Evolutionary conservation across 1,140 invertebrate species (phyloP), one percentile per base, ranked within the genome.

Genomic region (Drosophila prosaltans): DNA sequence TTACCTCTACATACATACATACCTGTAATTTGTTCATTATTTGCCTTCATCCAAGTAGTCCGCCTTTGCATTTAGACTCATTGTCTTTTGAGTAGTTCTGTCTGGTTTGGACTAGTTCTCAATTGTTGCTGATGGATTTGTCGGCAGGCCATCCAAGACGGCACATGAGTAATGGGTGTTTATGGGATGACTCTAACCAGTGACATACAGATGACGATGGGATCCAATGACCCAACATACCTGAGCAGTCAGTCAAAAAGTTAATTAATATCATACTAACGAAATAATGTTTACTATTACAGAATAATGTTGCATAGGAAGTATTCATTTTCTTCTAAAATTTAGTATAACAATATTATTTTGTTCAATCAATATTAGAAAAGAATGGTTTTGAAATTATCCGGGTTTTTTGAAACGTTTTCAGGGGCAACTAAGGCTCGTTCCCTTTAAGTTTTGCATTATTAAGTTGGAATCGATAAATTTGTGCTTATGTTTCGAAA

Each of bases 1-100:
- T 78, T 72, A 58, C 66, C 45, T 16, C 16, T 16, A 16, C 16
- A 16, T 16, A 16, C 16, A 16, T 16, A 59, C 58, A 62, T 45
- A 40, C 40, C 63, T 45, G 82, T 81, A 86, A 88, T 86, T 82
- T 81, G 82, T 82, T 83, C 71, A 88, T 83, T 86, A 83, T 82
- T 86, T 88, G 66, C 61, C 45, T 66, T 69, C 45, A 39, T 67
- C 41, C 57, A 21, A 21, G 30, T 45, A 41, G 43, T 61, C 54
- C 70, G 76, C 76, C 70, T 58, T 60, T 64, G 69, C 65, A 72
- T 66, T 65, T 76, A 69, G 6, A 7, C 32, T 59, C 69, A 63
- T 55, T 63, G 6, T 1, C 28, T 30, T 16, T 16, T 58, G n/a
- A 16, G 39, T 40, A 28, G 16, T 30, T 57, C 11, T n/a, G 28